Evolutionary conservation across 2,888 invertebrate genomes (phyloP).

Genomic region (Danaus chrysippus): DNA sequence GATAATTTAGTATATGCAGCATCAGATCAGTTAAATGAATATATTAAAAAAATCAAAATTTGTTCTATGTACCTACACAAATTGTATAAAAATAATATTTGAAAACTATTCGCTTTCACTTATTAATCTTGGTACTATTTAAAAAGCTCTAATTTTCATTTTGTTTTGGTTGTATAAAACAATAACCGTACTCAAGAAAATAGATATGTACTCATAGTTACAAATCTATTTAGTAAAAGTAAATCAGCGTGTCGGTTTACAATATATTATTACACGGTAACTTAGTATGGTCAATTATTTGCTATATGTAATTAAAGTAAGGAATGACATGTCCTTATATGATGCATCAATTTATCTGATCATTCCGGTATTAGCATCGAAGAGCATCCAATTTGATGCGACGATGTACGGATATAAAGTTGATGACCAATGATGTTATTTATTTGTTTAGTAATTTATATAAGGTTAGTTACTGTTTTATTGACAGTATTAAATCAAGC

Average conservation of each 20-base stretch:
- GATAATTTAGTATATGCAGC: background rate
- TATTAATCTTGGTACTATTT: no score
- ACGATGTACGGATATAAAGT: conserved; percentile 50
- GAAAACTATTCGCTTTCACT: no score
- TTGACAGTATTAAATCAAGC: conserved; percentile 76
- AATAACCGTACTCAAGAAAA: background rate
- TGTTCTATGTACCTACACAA: no score
- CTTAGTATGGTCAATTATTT: conserved; percentile 2
- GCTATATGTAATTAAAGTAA: background rate
- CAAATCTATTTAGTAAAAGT: background rate
- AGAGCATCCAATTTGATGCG: conserved; percentile 35
- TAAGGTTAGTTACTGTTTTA: conserved; percentile 79
- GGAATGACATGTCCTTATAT: background rate
- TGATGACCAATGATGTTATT: conserved; percentile 75
- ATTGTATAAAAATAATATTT: no score
- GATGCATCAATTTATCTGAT: conserved; percentile 20
- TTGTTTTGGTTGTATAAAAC: background rate
- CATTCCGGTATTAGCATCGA: conserved; percentile 31
- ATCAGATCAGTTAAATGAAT: background rate
- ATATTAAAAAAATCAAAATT: no score
- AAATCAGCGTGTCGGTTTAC: background rate
- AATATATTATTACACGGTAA: background rate
- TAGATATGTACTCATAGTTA: background rate
- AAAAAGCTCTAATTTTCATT: no score
- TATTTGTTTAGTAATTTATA: conserved; percentile 79